Base-by-base conservation (phyloP, 2,113 vertebrate species). In the Semicossyphus pulcher region DNA sequence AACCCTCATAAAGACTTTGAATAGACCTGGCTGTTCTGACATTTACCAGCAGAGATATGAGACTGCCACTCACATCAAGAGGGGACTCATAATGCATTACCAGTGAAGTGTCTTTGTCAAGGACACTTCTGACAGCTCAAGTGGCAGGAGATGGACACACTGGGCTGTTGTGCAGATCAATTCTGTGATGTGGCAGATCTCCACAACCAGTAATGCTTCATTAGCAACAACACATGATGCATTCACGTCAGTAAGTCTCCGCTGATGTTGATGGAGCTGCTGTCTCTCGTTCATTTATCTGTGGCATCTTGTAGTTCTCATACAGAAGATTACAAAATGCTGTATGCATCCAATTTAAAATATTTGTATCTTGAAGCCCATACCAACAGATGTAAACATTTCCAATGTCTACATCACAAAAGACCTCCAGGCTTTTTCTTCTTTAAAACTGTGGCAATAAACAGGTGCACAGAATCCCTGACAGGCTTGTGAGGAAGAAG, bases 401-500 rank as follows among this genome's bases (percentile, higher is more conserved):
- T 37, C 36, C 36, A 15, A 2, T 11, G 32, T 34, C 10, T 34
- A 34, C 32, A 10, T 34, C 32, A 8, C n/a, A n/a, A n/a, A n/a
- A n/a, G n/a, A 34, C 32, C 10, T 5, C 10, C 4, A 9, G 10
- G 1, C 32, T 34, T 34, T 34, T 34, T 34, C 10, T 20, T 18
- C 12, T 9, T 42, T 1, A 39, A 49, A 56, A 23, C 12, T 10
- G 10, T 5, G 51, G 41, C 39, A 60, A n/a, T n/a, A n/a, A n/a
- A n/a, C n/a, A n/a, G n/a, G n/a, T n/a, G n/a, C n/a, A 26, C 44
- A 47, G 15, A 45, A 45, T 61, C n/a, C 63, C 48, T n/a, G 2
- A n/a, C 32, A 44, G 65, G 45, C 21, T 9, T 5, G 25, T 23
- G 6, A 70, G 49, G 41, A 61, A 26, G 12, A 67, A 69, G 47